Conservation (phyloP, 1,140 invertebrate genomes). For the Pseudobourletiella spinata region DNA sequence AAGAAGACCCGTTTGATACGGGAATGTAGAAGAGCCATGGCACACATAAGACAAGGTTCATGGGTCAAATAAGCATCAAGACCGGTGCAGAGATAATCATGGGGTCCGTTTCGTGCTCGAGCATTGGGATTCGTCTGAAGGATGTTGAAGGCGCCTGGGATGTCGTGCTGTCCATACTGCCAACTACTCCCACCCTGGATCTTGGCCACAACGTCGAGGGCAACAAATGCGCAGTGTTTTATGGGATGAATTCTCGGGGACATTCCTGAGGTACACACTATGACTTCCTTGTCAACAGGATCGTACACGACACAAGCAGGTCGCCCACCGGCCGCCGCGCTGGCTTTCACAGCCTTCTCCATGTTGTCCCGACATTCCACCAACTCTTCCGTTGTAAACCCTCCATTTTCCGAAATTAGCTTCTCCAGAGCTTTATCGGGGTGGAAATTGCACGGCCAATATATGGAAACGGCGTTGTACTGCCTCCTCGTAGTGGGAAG, state of each 20-base stretch:
- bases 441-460: slow-evolving; percentile 76
- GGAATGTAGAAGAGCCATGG: slow-evolving; percentile 88
- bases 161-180: slow-evolving; percentile 34
- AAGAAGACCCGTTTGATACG: slow-evolving; percentile 75
- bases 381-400: slow-evolving; percentile 50
- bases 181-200: slow-evolving; percentile 72
- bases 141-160: not conserved
- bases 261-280: slow-evolving; percentile 54
- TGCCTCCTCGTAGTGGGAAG: slow-evolving; percentile 58
- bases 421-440: slow-evolving; percentile 59
- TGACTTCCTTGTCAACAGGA: slow-evolving; percentile 51
- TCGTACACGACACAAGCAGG: slow-evolving; percentile 58
- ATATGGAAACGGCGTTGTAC: slow-evolving; percentile 49
- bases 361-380: slow-evolving; percentile 52
- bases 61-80: slow-evolving; percentile 72
- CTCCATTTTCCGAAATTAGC: slow-evolving; percentile 49
- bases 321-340: slow-evolving; percentile 40
- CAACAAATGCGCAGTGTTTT: slow-evolving; percentile 75
- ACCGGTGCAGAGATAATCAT: slow-evolving; percentile 73
- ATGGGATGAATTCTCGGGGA: slow-evolving; percentile 52
- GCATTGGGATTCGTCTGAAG: not conserved
- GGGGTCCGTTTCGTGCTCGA: slow-evolving; percentile 1
- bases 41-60: slow-evolving; percentile 88
- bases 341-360: slow-evolving; percentile 50
- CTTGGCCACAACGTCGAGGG: slow-evolving; percentile 71